phyloP scores from a whole-genome alignment of 2,888 invertebrate genomes.

The Papilio elwesi region DNA sequence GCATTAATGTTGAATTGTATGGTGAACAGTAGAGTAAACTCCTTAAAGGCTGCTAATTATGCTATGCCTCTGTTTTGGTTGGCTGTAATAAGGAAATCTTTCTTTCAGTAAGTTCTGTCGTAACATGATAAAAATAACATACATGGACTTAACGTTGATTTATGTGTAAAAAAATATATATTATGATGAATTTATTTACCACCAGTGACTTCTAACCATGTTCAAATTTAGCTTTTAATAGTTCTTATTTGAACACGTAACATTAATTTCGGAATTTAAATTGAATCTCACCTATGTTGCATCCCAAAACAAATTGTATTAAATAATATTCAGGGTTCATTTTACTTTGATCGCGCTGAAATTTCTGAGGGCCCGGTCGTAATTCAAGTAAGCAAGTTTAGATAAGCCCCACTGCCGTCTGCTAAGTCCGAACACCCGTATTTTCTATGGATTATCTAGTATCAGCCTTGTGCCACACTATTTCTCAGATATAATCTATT shows the following conservation, averaged over 20 bases:
- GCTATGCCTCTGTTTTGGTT: no score
- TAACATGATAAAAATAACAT: no score
- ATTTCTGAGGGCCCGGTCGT: constrained; percentile 24
- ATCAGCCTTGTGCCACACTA: constrained; percentile 27
- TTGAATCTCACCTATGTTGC: not conserved
- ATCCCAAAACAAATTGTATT: constrained; percentile 14
- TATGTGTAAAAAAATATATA: no score
- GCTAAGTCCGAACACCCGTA: constrained; percentile 39
- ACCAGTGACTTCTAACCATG: not conserved
- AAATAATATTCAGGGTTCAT: not conserved
- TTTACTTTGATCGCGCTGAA: constrained; percentile 13
- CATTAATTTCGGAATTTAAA: constrained; percentile 8
- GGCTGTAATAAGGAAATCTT: no score
- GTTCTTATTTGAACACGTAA: not conserved
- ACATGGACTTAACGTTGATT: no score
- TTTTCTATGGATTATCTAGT: constrained; percentile 39
- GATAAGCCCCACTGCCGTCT: constrained; percentile 34
- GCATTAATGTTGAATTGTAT: no score
- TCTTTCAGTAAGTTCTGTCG: no score
- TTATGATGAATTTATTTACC: not conserved
- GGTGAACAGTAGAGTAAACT: no score
- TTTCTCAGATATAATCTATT: constrained; percentile 19
- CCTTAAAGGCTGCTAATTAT: no score
- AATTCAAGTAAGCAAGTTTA: constrained; percentile 38
- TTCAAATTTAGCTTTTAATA: not conserved